Evolutionary conservation across 2,113 vertebrate genomes (phyloP).

Genomic region (Nothocercus nigrocapillus): DNA sequence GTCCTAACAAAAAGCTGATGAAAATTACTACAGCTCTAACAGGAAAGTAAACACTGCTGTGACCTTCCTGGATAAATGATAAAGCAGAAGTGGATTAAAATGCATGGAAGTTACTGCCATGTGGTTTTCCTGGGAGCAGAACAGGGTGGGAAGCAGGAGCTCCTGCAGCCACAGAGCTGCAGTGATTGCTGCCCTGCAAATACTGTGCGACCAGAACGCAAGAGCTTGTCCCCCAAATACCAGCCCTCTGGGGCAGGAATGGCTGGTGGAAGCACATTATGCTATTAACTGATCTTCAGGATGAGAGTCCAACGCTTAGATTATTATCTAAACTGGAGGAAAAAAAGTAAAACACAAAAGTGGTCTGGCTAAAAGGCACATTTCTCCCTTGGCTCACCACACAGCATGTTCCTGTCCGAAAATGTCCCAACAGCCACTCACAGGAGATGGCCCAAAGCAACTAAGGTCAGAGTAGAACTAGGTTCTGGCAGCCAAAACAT

Average conservation of each 20-base stretch:
- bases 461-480: background rate
- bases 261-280: background rate
- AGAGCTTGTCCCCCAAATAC: background rate
- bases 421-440: accelerated
- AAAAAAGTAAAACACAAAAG: background rate
- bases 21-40: background rate
- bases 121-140: background rate
- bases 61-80: background rate
- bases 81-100: background rate
- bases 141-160: background rate
- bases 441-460: background rate
- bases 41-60: background rate
- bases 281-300: background rate
- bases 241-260: background rate
- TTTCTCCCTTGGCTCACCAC: background rate
- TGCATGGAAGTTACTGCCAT: background rate
- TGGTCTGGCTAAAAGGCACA: background rate
- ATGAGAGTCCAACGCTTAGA: background rate
- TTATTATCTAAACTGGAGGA: accelerated
- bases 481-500: background rate
- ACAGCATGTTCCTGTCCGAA: background rate
- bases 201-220: background rate
- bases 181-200: background rate
- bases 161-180: background rate
- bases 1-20: background rate